Evolutionary conservation across 2,888 invertebrate species (phyloP), one percentile per base, ranked within the genome.

Genomic region (Oscheius sp.): DNA sequence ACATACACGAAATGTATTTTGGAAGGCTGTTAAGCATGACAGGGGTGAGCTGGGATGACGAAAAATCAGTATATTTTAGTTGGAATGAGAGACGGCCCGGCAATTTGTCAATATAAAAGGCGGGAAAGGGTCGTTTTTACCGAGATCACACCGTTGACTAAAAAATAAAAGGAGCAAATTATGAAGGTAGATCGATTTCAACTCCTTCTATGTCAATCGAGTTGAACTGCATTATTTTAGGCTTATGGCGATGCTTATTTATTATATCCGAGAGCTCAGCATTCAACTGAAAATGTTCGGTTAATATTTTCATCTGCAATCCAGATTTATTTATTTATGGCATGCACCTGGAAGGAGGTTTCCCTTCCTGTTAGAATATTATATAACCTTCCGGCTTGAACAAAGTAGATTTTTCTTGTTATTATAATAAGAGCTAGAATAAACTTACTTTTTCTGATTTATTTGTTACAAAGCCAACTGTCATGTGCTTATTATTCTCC

Each of bases 141-240:
- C 45, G 31, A 29, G 61, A 61, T 33, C 31, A 45, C 61, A 61
- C 61, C 50, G 37, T 29, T 23, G 23, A 50, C 52, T 23, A n/a
- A 20, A 50, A 23, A 29, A 27, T 15, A 15, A 17, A 34, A 33
- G 48, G 15, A 23, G 10, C 20, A 17, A 27, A 34, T 48, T 52
- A 64, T 79, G 65, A 81, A 10, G 81, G 81, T 20, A 82, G 73
- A 27, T 84, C 84, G 42, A 84, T 84, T 74, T 85, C 85, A 6
- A 85, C 79, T 31, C 85, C 85, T 23, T 85, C 85, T 33, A 84
- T 79, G 71, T 85, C 85, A 12, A 85, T 79, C 3, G 83, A 83
- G 67, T 85, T 85, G 78, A 84, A 85, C 71, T 85, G 85, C 57
- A 83, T 81, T 39, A 85, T 85, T 69, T 81, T 84, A 3, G 85